A percentile compares a stretch with the other conserved stretches of the same genome.
phyloP scores from a whole-genome alignment of 2,113 vertebrate genomes.

The Ia io region DNA sequence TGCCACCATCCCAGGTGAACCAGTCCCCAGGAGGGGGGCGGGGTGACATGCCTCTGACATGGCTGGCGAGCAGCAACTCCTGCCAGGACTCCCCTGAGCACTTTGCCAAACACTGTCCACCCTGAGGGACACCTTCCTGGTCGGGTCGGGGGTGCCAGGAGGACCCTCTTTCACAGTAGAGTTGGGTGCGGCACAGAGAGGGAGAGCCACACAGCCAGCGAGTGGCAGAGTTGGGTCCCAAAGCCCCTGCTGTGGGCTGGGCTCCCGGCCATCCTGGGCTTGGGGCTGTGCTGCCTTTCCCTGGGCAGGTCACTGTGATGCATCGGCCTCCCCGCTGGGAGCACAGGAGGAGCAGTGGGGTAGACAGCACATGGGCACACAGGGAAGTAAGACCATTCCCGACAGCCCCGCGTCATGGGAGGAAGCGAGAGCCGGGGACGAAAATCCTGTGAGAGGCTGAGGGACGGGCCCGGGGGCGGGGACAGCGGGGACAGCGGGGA shows the following conservation, averaged over 20 bases:
- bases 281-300: neutral
- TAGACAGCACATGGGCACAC: accelerated
- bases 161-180: neutral
- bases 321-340: neutral
- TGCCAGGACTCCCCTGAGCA: neutral
- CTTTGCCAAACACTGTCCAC: neutral
- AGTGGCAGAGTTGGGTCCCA: neutral
- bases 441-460: neutral
- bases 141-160: neutral
- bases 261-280: no score
- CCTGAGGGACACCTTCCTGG: neutral
- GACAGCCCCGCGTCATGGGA: accelerated
- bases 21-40: neutral
- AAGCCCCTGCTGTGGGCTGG: neutral
- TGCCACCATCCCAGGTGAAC: accelerated
- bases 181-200: neutral
- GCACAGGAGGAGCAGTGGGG: no score
- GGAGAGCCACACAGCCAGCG: neutral
- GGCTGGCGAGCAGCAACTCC: neutral
- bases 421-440: neutral
- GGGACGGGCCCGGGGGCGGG: neutral
- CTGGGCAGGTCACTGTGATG: neutral
- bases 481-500: neutral
- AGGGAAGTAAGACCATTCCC: accelerated
- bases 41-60: neutral